Percentiles rank a stretch among this genome's conserved stretches.
Conservation (phyloP, 1,140 invertebrate species). For the Nasonia longicornis region DNA sequence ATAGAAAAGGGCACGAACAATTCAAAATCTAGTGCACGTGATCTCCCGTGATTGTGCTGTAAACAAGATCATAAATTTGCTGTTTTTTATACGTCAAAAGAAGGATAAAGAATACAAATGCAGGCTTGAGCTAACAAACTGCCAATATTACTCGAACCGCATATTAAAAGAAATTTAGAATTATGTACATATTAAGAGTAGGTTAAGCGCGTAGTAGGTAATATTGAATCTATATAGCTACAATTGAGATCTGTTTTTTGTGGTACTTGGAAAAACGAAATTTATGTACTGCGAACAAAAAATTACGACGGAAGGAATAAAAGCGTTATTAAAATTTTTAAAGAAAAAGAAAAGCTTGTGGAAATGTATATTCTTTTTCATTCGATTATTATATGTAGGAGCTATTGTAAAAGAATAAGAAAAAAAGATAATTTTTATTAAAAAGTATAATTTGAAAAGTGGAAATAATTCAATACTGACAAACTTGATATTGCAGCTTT, state of each 20-base stretch:
- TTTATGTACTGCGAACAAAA: slow-evolving; percentile 35
- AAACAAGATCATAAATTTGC: slow-evolving; percentile 65
- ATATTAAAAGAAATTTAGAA: slow-evolving; percentile 41
- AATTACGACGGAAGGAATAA: slow-evolving; percentile 28
- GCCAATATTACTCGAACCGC: slow-evolving; percentile 56
- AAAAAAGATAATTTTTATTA: slow-evolving; percentile 27
- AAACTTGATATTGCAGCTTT: slow-evolving; percentile 22
- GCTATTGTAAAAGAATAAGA: slow-evolving; percentile 20
- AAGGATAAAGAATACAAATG: slow-evolving; percentile 49
- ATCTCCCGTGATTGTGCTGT: slow-evolving; percentile 61
- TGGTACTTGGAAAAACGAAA: slow-evolving; percentile 31
- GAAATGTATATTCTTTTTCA: slow-evolving; percentile 42
- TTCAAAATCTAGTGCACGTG: slow-evolving; percentile 58
- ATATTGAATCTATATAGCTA: slow-evolving; percentile 40
- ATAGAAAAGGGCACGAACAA: slow-evolving; percentile 35
- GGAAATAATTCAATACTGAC: slow-evolving; percentile 31
- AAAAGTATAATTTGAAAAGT: slow-evolving; percentile 23
- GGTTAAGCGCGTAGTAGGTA: slow-evolving; percentile 42
- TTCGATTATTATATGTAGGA: slow-evolving; percentile 23
- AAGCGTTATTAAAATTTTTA: slow-evolving; percentile 36
- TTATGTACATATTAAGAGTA: slow-evolving; percentile 46
- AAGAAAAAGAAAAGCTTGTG: slow-evolving; percentile 27
- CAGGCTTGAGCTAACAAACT: slow-evolving; percentile 63
- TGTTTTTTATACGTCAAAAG: slow-evolving; percentile 63
- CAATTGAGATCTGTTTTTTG: slow-evolving; percentile 36